Percentiles rank a stretch among this genome's conserved stretches.
These are phyloP conservation scores for Myathropa florea DNA, from an alignment of 2,888 invertebrate genomes.

Conservation along the genomic window DNA sequence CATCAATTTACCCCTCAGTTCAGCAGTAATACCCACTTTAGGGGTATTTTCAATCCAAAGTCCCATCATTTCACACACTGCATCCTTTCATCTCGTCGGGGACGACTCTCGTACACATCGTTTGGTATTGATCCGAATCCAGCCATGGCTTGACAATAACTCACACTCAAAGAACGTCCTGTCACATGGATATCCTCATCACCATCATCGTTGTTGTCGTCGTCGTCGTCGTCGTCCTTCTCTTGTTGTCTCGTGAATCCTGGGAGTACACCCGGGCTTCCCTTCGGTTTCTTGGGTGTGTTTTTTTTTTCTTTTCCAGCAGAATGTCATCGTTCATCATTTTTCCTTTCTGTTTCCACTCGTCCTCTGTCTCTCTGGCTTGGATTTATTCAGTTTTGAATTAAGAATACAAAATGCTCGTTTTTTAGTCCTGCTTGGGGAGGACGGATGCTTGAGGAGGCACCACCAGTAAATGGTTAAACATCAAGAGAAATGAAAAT, in stretches of 20 bases:
- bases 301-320: not conserved
- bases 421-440: not conserved
- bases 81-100: not conserved
- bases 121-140: conserved; percentile 31
- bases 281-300: no score
- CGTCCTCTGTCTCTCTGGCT: not conserved
- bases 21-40: conserved; percentile 37
- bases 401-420: conserved; percentile 5
- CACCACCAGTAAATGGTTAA: not conserved
- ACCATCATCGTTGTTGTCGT: not conserved
- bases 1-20: conserved; percentile 23
- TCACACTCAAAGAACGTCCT: conserved; percentile 30
- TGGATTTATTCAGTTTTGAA: conserved; percentile 1
- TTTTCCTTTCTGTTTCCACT: not conserved
- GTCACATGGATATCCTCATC: conserved; percentile 6
- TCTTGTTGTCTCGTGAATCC: not conserved
- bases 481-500: conserved; percentile 22
- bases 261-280: conserved; percentile 5
- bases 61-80: conserved; percentile 21
- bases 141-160: conserved; percentile 31
- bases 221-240: not conserved
- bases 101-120: not conserved
- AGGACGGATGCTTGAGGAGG: not conserved
- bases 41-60: conserved; percentile 31
- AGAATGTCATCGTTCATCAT: conserved; percentile 54